Evolutionary conservation across 2,888 invertebrate species (phyloP).

Genomic region (Pyralis farinalis): DNA sequence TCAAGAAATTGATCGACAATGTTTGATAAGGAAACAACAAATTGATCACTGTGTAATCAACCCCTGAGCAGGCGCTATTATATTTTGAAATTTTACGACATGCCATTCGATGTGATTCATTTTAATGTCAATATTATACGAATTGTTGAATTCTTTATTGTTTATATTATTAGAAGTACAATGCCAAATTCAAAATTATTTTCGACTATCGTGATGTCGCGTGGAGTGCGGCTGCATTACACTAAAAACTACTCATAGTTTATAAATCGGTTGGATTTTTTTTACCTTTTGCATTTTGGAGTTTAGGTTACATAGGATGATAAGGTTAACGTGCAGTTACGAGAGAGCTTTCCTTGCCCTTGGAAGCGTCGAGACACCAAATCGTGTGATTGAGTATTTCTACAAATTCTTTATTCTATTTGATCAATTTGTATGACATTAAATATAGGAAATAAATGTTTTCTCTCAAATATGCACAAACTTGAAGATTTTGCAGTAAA

Average conservation of each 20-base stretch:
- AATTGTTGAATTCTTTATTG: conserved; percentile 30
- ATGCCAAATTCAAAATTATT: conserved; percentile 36
- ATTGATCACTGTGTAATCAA: too few species aligned
- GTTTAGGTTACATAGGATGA: conserved; percentile 43
- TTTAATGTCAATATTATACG: conserved; percentile 24
- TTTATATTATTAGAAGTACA: conserved; percentile 41
- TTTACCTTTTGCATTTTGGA: conserved; percentile 63
- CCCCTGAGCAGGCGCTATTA: conserved; percentile 40
- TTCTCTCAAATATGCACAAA: conserved; percentile 79
- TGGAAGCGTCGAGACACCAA: conserved; percentile 59
- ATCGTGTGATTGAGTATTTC: conserved; percentile 56
- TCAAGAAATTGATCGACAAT: too few species aligned
- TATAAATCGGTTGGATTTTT: conserved; percentile 43
- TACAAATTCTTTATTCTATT: conserved; percentile 53
- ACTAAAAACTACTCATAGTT: conserved; percentile 39
- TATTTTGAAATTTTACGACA: conserved; percentile 32
- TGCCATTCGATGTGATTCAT: conserved; percentile 24
- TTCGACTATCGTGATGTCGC: conserved; percentile 19
- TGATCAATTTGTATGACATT: conserved; percentile 65
- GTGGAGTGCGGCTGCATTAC: conserved; percentile 24
- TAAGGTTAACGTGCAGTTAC: conserved; percentile 38
- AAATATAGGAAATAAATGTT: conserved; percentile 57
- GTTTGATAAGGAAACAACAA: too few species aligned
- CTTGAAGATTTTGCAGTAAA: conserved; percentile 68
- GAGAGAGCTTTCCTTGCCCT: conserved; percentile 31